Conservation (phyloP, 2,797 vertebrate species). For the Anguilla megastoma region DNA sequence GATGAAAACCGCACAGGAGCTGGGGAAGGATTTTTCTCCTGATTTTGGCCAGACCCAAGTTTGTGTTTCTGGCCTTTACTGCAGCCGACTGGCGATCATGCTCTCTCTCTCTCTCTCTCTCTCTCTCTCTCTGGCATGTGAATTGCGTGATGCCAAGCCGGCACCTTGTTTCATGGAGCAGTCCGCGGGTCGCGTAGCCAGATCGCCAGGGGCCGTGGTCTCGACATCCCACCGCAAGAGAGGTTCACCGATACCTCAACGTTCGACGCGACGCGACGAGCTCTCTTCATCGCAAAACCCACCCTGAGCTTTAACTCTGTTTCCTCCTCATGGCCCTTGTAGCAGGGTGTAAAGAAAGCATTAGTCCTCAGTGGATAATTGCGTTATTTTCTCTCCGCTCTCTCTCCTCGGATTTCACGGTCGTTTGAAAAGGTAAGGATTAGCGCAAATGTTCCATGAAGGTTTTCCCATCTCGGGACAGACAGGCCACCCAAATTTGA, state of each 20-base stretch:
- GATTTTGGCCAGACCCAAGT: not conserved
- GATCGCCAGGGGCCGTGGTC: not conserved
- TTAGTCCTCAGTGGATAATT: constrained; percentile 32
- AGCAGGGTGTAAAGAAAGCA: constrained; percentile 41
- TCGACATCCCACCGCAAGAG: not conserved
- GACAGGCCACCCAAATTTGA: constrained; percentile 44
- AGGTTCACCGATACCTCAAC: not conserved
- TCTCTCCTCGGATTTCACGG: constrained; percentile 44
- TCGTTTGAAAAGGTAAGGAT: constrained; percentile 50
- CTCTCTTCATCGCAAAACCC: not conserved
- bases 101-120: no score
- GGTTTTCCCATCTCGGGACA: constrained; percentile 47
- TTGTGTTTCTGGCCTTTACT: not conserved
- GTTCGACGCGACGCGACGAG: not conserved
- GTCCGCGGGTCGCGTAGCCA: no score
- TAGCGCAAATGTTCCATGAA: constrained; percentile 51
- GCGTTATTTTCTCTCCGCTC: constrained; percentile 39
- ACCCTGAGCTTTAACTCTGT: not conserved
- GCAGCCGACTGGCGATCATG: no score
- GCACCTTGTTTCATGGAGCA: no score
- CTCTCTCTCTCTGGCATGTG: no score
- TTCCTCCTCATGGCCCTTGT: not conserved
- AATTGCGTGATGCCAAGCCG: no score
- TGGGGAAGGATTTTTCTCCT: not conserved
- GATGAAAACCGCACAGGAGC: not conserved